Evolutionary conservation across 2,797 vertebrate species (phyloP).

Genomic region (Hipposideros larvatus): DNA sequence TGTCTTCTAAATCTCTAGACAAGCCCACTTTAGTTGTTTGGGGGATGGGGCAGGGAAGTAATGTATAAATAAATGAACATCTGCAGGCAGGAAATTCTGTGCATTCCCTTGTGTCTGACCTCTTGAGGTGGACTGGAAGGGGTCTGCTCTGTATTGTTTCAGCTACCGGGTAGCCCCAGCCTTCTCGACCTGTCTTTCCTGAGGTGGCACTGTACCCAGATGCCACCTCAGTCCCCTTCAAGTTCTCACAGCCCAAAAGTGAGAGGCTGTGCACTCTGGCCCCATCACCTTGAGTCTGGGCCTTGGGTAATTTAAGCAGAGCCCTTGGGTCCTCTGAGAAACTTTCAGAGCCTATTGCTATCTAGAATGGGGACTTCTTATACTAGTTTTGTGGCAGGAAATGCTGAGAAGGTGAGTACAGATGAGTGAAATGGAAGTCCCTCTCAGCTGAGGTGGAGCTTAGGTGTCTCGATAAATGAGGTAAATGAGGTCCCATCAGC

Average conservation of each 20-base stretch:
- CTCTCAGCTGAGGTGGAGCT: rapidly evolving
- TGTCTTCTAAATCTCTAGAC: neutral
- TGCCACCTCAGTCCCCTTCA: neutral
- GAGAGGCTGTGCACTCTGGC: rapidly evolving
- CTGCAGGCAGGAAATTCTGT: neutral
- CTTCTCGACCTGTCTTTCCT: neutral
- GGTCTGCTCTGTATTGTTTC: rapidly evolving
- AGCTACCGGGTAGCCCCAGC: neutral
- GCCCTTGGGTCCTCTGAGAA: neutral
- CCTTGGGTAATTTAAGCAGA: neutral
- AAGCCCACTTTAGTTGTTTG: neutral
- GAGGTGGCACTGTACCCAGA: too few species aligned
- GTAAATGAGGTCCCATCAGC: too few species aligned
- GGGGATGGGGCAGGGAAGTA: neutral
- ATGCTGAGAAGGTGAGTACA: neutral
- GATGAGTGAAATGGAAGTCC: neutral
- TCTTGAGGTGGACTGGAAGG: neutral
- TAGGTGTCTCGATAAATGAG: neutral
- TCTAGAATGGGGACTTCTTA: neutral
- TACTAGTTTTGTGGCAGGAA: neutral
- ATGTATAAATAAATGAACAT: neutral
- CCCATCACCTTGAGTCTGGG: neutral
- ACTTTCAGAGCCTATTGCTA: neutral
- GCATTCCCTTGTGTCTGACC: rapidly evolving
- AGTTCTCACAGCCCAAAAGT: too few species aligned